Conservation (phyloP, 2,888 invertebrate genomes). For the Ophioninae sp. region DNA sequence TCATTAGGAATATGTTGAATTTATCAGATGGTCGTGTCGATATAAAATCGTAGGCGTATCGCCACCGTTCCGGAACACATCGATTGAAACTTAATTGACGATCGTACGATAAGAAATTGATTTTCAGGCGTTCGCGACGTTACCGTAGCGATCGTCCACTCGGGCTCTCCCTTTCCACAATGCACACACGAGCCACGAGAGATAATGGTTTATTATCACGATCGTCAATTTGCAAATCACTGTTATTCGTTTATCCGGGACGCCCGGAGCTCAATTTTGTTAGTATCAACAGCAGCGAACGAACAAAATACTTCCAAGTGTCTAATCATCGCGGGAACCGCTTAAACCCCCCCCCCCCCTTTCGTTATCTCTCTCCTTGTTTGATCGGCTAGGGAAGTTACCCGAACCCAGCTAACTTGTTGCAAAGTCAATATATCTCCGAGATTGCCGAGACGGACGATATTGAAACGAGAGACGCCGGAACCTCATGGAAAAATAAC, state of each 20-base stretch:
- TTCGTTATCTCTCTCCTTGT: conserved; percentile 15
- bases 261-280: neutral
- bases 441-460: conserved; percentile 8
- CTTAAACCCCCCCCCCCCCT: neutral
- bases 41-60: conserved; percentile 40
- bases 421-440: conserved; percentile 10
- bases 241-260: conserved; percentile 21
- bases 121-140: conserved; percentile 31
- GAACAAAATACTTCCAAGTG: conserved; percentile 21
- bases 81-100: conserved; percentile 53
- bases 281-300: neutral
- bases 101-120: conserved; percentile 41
- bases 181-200: conserved; percentile 1
- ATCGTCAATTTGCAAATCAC: conserved; percentile 41
- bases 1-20: conserved; percentile 20
- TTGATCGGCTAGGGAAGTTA: conserved; percentile 6
- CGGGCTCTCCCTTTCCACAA: neutral
- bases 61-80: conserved; percentile 44
- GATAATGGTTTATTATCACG: conserved; percentile 51
- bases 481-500: conserved; percentile 19
- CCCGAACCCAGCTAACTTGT: neutral
- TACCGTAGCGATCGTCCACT: conserved; percentile 8
- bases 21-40: conserved; percentile 27
- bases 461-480: conserved; percentile 39
- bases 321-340: conserved; percentile 18